These are phyloP conservation scores for Bellardia pandia DNA, from an alignment of 2,888 invertebrate species.

Conservation along the genomic window DNA sequence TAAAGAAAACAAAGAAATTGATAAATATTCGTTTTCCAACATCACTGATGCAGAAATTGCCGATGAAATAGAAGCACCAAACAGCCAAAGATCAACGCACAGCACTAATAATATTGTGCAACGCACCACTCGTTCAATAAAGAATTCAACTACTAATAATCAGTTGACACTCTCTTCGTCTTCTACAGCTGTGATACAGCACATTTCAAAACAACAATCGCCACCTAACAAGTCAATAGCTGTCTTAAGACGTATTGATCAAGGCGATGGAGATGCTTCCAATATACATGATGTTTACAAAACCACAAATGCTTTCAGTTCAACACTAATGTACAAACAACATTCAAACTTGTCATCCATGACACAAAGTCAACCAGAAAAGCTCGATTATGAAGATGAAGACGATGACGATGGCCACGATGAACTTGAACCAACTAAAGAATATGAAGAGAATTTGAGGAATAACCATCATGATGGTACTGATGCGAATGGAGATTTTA, in stretches of 20 bases:
- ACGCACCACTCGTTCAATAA: slow-evolving; percentile 56
- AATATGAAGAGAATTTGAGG: slow-evolving; percentile 50
- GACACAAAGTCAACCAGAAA: slow-evolving; percentile 44
- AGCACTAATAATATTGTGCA: slow-evolving; percentile 45
- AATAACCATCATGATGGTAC: slow-evolving; percentile 73
- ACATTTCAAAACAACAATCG: slow-evolving; percentile 32
- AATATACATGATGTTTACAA: slow-evolving; percentile 36
- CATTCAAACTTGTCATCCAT: slow-evolving; percentile 35
- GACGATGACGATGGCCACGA: slow-evolving; percentile 71
- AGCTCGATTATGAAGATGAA: slow-evolving; percentile 64
- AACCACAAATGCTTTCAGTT: neutral
- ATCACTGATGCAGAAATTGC: slow-evolving; percentile 45
- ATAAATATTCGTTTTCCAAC: slow-evolving; percentile 27
- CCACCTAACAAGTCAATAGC: slow-evolving; percentile 26
- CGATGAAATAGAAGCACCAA: slow-evolving; percentile 52
- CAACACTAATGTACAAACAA: slow-evolving; percentile 29
- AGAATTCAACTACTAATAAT: slow-evolving; percentile 47
- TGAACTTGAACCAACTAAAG: slow-evolving; percentile 49
- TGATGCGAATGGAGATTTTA: slow-evolving; percentile 65
- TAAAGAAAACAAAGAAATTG: slow-evolving; percentile 55
- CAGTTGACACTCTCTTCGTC: neutral
- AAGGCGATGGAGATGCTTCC: slow-evolving; percentile 75
- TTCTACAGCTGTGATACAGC: slow-evolving; percentile 32
- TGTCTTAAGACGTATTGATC: slow-evolving; percentile 69
- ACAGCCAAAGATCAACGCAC: slow-evolving; percentile 62